Evolutionary conservation across 2,888 invertebrate species (phyloP), one percentile per base, ranked within the genome.

Genomic region (Nomada goodeniana): DNA sequence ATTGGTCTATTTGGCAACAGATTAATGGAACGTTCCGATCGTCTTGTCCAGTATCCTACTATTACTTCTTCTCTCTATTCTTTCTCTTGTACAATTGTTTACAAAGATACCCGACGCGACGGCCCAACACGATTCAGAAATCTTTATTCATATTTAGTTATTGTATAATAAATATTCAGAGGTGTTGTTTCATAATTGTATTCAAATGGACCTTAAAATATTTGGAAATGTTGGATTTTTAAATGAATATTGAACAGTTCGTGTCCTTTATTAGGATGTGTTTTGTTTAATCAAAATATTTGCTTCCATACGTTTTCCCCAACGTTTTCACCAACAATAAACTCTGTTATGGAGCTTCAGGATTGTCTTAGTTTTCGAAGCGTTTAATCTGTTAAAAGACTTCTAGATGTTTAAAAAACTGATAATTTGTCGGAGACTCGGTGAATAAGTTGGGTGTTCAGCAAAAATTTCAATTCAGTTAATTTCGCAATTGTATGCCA

Each of bases 341-440:
- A 36, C 29, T 52, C 36, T 61, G 15, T 52, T 60, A 52, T 71
- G 2, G 65, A 26, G 20, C 36, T 65, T 65, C 36, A 42, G 36
- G 20, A 65, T 29, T 65, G 50, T 15, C 52, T 65, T 55, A 11
- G 11, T 26, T 55, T 23, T 29, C 72, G 44, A 65, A 73, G 47
- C 61, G 60, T 44, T 72, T 61, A 72, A 2, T 42, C 15, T 15
- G 42, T 63, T 53, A 71, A 71, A 71, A 50, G 42, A 13, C 42
- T 61, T 71, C 61, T 53, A 71, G 61, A 71, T 71, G 71, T 71
- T 71, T 52, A 57, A 73, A 73, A 26, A 73, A 64, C 57, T 68
- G 68, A 68, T 44, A 57, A 23, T 68, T 23, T 23, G n/a, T 68
- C 42, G 57, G 57, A 69, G 18, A 47, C 59, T 18, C 13, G 23